phyloP scores from a whole-genome alignment of 2,888 invertebrate genomes.

The Callimorpha dominula region DNA sequence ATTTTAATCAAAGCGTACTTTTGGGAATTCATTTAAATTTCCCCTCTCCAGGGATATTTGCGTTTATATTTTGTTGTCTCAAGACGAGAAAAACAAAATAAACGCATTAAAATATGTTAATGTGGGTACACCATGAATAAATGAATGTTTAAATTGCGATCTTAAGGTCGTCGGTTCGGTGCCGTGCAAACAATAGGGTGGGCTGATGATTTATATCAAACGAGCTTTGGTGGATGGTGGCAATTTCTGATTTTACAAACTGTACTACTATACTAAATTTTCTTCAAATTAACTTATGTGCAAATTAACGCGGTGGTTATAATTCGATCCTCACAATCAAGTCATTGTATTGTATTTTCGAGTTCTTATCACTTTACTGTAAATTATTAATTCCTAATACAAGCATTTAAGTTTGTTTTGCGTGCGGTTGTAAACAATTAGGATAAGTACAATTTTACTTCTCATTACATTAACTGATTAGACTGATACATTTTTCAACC shows the following conservation, averaged over 20 bases:
- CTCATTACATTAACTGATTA: not conserved
- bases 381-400: not conserved
- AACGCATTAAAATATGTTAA: constrained; percentile 62
- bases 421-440: not conserved
- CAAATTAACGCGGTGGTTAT: not conserved
- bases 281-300: not conserved
- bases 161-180: constrained; percentile 53
- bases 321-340: no score
- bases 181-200: constrained; percentile 45
- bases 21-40: constrained; percentile 13
- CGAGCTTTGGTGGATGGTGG: constrained; percentile 36
- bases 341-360: not conserved
- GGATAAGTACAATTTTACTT: not conserved
- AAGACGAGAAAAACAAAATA: constrained; percentile 47
- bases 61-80: constrained; percentile 21
- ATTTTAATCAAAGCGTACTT: constrained; percentile 1
- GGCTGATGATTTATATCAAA: constrained; percentile 53
- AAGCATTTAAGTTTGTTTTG: not conserved
- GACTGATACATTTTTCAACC: not conserved
- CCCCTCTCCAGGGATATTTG: constrained; percentile 12
- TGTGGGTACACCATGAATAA: constrained; percentile 60
- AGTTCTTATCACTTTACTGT: not conserved
- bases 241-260: constrained; percentile 35
- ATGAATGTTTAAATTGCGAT: constrained; percentile 60
- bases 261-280: constrained; percentile 29